Evolutionary conservation across 30 jellyfish, hydroid and myxozoan species (phyloP).

Genomic region (Haliclystus octoradiatus): DNA sequence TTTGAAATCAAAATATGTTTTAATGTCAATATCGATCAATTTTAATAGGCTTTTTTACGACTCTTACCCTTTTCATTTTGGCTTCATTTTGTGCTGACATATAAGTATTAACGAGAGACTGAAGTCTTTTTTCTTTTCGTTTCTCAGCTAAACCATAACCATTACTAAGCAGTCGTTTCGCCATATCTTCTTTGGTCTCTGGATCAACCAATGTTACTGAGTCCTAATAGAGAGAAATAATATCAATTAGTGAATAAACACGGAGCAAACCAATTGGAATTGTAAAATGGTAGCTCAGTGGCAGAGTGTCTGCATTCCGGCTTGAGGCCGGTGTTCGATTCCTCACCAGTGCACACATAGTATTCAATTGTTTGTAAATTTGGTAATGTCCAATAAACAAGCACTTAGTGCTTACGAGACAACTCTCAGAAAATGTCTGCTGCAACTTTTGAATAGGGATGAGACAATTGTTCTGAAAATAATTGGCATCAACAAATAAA

Average conservation of each 20-base stretch:
- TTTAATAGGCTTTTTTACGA: too few relatives aligned
- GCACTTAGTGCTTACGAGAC: too few relatives aligned
- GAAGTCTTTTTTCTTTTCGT: slow-evolving; percentile 75
- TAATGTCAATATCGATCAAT: too few relatives aligned
- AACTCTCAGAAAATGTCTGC: too few relatives aligned
- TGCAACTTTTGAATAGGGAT: too few relatives aligned
- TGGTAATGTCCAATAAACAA: not conserved
- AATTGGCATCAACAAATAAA: too few relatives aligned
- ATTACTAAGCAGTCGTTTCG: slow-evolving; percentile 33
- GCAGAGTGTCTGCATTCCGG: slow-evolving; percentile 1
- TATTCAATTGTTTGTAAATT: too few relatives aligned
- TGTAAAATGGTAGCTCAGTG: not conserved
- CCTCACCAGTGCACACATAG: too few relatives aligned
- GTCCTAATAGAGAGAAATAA: slow-evolving; percentile 18
- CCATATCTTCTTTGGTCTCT: slow-evolving; percentile 65
- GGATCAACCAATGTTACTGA: slow-evolving; percentile 68
- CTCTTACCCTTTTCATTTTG: slow-evolving; percentile 65
- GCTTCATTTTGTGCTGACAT: slow-evolving; percentile 80
- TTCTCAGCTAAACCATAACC: slow-evolving; percentile 85
- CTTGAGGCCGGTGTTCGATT: too few relatives aligned
- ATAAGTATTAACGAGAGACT: slow-evolving; percentile 45
- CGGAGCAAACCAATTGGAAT: not conserved
- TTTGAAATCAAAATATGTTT: too few relatives aligned
- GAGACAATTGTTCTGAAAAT: too few relatives aligned
- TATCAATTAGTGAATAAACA: not conserved